phyloP scores from a whole-genome alignment of 2,113 vertebrate species.

The Alligator sinensis region DNA sequence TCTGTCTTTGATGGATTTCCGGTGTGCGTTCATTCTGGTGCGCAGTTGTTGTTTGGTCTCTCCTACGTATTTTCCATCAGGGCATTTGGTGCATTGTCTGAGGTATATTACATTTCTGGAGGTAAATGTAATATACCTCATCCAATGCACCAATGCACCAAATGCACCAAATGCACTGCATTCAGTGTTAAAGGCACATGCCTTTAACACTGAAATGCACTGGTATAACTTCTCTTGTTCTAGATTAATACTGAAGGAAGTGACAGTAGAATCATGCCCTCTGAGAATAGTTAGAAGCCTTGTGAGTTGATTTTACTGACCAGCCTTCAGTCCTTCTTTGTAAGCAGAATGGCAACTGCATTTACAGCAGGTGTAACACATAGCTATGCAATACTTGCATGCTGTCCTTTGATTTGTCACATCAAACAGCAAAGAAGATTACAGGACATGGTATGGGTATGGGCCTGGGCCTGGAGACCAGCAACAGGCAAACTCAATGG shows the following conservation, averaged over 20 bases:
- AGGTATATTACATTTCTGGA: no score
- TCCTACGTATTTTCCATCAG: no score
- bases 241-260: not conserved
- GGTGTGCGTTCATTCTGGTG: no score
- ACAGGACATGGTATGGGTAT: not conserved
- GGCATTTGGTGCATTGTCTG: no score
- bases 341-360: slow-evolving; percentile 50
- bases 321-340: slow-evolving; percentile 44
- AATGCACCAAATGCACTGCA: no score
- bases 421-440: slow-evolving; percentile 50
- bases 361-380: slow-evolving; percentile 49
- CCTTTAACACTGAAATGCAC: not conserved
- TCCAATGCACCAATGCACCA: no score
- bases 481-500: slow-evolving; percentile 7
- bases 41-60: no score
- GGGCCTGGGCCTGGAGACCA: slow-evolving; percentile 16
- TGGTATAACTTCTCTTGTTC: not conserved
- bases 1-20: no score
- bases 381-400: slow-evolving; percentile 24
- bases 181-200: no score
- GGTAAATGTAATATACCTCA: no score
- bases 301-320: slow-evolving; percentile 48
- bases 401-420: slow-evolving; percentile 30
- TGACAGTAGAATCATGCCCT: slow-evolving; percentile 26
- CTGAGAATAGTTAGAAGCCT: not conserved